Evolutionary conservation across 1,140 invertebrate species (phyloP).

Genomic region (Trichonephila clavipes): DNA sequence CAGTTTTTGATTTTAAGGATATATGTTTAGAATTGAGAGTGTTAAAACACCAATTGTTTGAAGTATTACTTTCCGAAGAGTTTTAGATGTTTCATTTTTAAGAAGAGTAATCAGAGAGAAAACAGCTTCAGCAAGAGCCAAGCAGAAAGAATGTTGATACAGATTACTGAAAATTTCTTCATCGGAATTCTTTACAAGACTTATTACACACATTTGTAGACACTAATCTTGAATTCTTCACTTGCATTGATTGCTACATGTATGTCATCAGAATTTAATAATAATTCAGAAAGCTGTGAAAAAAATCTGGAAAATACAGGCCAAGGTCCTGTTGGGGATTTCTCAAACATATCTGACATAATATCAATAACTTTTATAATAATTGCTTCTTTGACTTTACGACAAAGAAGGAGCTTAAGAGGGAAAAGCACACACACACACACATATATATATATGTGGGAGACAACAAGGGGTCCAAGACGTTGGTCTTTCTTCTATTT

Average conservation of each 20-base stretch:
- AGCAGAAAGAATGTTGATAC: conserved; percentile 2
- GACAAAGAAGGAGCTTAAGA: neutral
- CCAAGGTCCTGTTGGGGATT: neutral
- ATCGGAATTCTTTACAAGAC: conserved; percentile 8
- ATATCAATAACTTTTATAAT: conserved; percentile 8
- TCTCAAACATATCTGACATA: conserved; percentile 25
- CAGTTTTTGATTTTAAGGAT: neutral
- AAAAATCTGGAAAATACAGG: neutral
- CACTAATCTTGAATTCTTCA: conserved; percentile 51
- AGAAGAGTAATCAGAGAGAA: neutral
- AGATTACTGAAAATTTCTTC: conserved; percentile 14
- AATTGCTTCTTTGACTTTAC: conserved; percentile 10
- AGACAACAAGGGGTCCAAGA: too few species aligned
- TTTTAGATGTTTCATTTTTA: conserved; percentile 48
- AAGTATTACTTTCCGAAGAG: conserved; percentile 10
- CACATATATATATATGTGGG: too few species aligned
- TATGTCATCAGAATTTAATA: neutral
- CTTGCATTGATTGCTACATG: neutral
- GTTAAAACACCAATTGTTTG: conserved; percentile 20
- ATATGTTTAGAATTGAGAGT: neutral
- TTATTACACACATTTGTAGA: neutral
- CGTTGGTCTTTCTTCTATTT: too few species aligned
- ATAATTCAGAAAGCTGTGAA: neutral
- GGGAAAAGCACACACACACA: conserved; percentile 58
- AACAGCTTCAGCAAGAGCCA: conserved; percentile 28